Evolutionary conservation across 2,888 invertebrate genomes (phyloP).

Genomic region (Andrena camellia): DNA sequence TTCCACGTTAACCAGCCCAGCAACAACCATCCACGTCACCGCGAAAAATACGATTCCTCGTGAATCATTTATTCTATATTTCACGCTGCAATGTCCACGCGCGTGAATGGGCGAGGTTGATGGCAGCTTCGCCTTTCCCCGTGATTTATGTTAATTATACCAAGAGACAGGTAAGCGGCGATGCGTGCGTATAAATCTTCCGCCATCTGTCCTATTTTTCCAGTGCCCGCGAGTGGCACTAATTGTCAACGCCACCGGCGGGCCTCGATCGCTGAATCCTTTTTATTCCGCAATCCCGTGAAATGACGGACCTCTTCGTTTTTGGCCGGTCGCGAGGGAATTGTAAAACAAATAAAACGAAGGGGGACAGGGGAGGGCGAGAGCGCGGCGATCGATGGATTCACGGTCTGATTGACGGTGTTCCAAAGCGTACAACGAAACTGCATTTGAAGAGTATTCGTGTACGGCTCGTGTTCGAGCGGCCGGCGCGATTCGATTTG

Average conservation of each 20-base stretch:
- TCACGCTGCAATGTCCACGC: slow-evolving; percentile 10
- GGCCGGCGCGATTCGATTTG: slow-evolving; percentile 31
- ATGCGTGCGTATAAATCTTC: slow-evolving; percentile 32
- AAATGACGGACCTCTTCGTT: slow-evolving; percentile 55
- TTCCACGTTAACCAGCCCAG: background rate
- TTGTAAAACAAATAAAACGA: slow-evolving; percentile 18
- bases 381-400: slow-evolving; percentile 36
- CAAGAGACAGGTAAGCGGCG: slow-evolving; percentile 16
- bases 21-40: background rate
- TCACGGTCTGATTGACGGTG: slow-evolving; percentile 60
- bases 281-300: slow-evolving; percentile 34
- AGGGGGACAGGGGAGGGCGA: background rate
- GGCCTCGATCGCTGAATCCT: slow-evolving; percentile 17
- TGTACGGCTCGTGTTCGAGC: slow-evolving; percentile 36
- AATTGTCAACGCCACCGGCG: slow-evolving; percentile 31
- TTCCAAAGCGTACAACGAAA: slow-evolving; percentile 61
- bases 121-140: slow-evolving; percentile 26
- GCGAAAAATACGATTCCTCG: slow-evolving; percentile 3
- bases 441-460: slow-evolving; percentile 54
- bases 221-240: slow-evolving; percentile 1
- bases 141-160: slow-evolving; percentile 57
- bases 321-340: slow-evolving; percentile 36
- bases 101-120: slow-evolving; percentile 22
- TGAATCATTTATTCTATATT: slow-evolving; percentile 41
- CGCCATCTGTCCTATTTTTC: slow-evolving; percentile 46